A percentile compares a stretch with the other conserved stretches of the same genome.
Evolutionary conservation across 2,888 invertebrate species (phyloP).

Genomic region (Sphaerophoria taeniata): DNA sequence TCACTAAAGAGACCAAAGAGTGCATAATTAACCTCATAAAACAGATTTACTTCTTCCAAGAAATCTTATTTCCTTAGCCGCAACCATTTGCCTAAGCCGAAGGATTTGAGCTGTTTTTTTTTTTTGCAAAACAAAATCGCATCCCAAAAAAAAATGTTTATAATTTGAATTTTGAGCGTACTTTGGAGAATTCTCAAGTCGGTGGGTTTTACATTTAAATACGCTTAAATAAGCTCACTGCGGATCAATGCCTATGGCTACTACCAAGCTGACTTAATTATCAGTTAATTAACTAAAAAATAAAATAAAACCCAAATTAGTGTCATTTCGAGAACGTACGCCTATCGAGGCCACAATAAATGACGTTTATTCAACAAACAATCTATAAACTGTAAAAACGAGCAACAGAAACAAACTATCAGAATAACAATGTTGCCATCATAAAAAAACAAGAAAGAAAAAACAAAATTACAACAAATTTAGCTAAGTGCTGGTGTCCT

Average conservation of each 20-base stretch:
- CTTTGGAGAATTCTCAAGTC: constrained; percentile 39
- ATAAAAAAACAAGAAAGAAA: constrained; percentile 17
- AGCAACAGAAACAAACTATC: neutral
- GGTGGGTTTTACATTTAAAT: too few relatives aligned
- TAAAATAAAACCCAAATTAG: constrained; percentile 48
- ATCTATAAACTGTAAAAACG: constrained; percentile 20
- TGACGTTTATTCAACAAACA: constrained; percentile 69
- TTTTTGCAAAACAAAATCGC: neutral
- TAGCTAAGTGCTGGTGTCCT: constrained; percentile 61
- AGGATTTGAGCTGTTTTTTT: neutral
- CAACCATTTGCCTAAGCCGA: neutral
- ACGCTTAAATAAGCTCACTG: constrained; percentile 34
- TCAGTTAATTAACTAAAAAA: constrained; percentile 73
- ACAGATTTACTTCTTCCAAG: constrained; percentile 54
- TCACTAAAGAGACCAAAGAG: too few relatives aligned
- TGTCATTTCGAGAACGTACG: constrained; percentile 65
- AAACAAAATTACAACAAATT: constrained; percentile 64
- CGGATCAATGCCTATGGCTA: constrained; percentile 44
- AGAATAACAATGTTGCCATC: constrained; percentile 22
- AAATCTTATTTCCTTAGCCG: constrained; percentile 33
- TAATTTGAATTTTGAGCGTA: constrained; percentile 39
- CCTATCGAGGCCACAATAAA: constrained; percentile 61
- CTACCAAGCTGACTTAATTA: constrained; percentile 55
- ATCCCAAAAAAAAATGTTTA: constrained; percentile 29
- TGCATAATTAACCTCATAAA: constrained; percentile 72